These are phyloP conservation scores for Phainopepla nitens DNA, from an alignment of 2,113 vertebrate genomes.

Conservation along the genomic window DNA sequence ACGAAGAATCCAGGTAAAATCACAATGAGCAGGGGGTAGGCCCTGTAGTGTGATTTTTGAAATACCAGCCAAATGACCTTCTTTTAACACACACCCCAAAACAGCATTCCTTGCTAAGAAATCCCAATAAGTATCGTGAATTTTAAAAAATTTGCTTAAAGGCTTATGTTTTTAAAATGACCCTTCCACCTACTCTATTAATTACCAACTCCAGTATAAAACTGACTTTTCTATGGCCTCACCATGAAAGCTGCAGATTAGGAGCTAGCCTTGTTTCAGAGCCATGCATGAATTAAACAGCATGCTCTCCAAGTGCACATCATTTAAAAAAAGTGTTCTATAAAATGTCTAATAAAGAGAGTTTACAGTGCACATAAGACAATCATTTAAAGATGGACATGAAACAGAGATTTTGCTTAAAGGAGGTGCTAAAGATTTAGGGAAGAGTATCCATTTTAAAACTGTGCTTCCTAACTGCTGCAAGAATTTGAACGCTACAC, in stretches of 20 bases:
- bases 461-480: neutral
- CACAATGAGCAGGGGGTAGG: neutral
- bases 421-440: neutral
- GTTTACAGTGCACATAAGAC: neutral
- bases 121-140: neutral
- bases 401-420: neutral
- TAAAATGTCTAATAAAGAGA: neutral
- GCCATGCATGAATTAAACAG: neutral
- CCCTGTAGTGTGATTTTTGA: neutral
- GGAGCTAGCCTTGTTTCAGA: constrained; percentile 1
- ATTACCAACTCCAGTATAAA: constrained; percentile 39
- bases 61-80: neutral
- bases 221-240: constrained; percentile 1
- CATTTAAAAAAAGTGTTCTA: neutral
- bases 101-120: constrained; percentile 11
- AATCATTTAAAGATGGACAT: neutral
- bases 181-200: constrained; percentile 50
- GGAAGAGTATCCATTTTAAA: neutral
- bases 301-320: neutral
- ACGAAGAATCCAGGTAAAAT: constrained; percentile 2
- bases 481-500: neutral
- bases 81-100: constrained; percentile 20
- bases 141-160: constrained; percentile 15
- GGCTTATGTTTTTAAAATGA: constrained; percentile 37
- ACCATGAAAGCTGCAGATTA: constrained; percentile 17